phyloP scores from a whole-genome alignment of 2,113 vertebrate genomes.

The Herpetotheres cachinnans region DNA sequence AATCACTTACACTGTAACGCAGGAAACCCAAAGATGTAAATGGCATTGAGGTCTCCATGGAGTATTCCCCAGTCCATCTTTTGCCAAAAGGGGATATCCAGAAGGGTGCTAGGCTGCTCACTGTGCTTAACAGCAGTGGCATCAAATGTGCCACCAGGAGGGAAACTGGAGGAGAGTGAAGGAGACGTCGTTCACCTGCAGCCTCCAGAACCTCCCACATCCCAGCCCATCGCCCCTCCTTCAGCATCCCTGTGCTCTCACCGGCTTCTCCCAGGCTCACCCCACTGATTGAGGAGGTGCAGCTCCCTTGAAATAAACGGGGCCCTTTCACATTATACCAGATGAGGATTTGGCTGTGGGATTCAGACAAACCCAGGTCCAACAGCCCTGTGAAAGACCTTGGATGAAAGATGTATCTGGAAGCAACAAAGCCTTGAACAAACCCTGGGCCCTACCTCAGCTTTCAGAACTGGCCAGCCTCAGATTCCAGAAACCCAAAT shows the following conservation, averaged over 20 bases:
- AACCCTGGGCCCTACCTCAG: not conserved
- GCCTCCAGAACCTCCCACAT: not conserved
- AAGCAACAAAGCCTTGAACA: not conserved
- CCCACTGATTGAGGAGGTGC: not conserved
- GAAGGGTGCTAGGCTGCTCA: not conserved
- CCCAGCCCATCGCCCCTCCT: not conserved
- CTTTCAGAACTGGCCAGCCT: not conserved
- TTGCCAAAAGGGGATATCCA: not conserved
- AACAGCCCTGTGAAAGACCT: not conserved
- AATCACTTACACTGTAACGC: not conserved
- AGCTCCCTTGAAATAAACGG: not conserved
- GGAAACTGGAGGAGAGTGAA: not conserved
- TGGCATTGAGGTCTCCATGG: not conserved
- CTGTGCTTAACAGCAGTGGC: not conserved
- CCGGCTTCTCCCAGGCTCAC: not conserved
- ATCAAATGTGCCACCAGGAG: not conserved
- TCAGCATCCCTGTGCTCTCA: not conserved
- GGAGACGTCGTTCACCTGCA: not conserved
- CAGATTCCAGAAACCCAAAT: not conserved
- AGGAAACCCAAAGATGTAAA: not conserved
- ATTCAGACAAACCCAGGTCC: not conserved
- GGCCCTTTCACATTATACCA: not conserved
- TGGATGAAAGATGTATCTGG: not conserved
- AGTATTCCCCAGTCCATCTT: not conserved
- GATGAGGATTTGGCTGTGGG: not conserved